These are phyloP conservation scores for Trematomus bernacchii DNA, from an alignment of 2,797 vertebrate genomes.

Conservation along the genomic window DNA sequence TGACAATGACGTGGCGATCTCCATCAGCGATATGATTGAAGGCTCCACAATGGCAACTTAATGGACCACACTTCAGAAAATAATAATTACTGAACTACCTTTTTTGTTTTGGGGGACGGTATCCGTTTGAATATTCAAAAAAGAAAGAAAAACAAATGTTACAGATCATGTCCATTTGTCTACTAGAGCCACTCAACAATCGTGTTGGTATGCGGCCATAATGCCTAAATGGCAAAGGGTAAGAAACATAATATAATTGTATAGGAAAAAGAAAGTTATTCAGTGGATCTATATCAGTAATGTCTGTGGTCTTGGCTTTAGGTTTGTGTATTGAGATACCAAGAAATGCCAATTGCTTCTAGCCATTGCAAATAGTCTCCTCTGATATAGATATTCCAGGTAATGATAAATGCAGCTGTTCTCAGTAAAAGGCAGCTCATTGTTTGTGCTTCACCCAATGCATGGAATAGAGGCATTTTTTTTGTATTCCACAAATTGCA, in stretches of 20 bases:
- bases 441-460: background rate
- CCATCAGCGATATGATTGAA: background rate
- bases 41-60: background rate
- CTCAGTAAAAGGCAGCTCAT: background rate
- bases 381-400: background rate
- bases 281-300: background rate
- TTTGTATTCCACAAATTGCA: conserved; percentile 52
- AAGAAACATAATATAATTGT: background rate
- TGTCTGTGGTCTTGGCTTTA: background rate
- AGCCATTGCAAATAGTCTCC: background rate
- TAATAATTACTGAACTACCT: background rate
- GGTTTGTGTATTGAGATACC: background rate
- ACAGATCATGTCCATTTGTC: background rate
- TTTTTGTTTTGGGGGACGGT: background rate
- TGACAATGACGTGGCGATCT: background rate
- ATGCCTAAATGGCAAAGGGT: background rate
- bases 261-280: background rate
- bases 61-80: background rate
- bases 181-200: background rate
- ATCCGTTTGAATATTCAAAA: background rate
- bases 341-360: background rate
- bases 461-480: background rate
- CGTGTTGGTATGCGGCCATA: background rate
- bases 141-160: background rate
- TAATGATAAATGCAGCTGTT: background rate